These are phyloP conservation scores for Phoenicopterus ruber DNA, from an alignment of 2,113 vertebrate species.

Conservation along the genomic window DNA sequence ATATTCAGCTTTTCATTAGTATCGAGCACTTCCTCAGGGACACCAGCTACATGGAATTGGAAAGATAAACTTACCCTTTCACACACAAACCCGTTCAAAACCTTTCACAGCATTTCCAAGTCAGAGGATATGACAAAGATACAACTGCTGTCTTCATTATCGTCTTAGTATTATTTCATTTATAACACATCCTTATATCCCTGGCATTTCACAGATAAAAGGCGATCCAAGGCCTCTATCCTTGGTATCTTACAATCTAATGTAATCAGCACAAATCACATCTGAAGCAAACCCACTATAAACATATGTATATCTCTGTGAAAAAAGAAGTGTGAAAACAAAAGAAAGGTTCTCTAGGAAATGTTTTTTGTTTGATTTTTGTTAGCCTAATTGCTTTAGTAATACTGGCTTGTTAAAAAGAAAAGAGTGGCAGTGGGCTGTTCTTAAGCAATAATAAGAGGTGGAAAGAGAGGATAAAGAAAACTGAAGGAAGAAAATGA, in stretches of 20 bases:
- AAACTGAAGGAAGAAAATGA: neutral
- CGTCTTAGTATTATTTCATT: neutral
- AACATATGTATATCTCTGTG: neutral
- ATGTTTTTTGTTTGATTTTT: neutral
- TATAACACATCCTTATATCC: neutral
- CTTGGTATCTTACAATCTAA: neutral
- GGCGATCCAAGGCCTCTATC: neutral
- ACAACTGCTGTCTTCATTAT: constrained; percentile 6
- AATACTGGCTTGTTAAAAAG: neutral
- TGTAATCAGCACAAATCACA: neutral
- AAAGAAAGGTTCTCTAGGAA: neutral
- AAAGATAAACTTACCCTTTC: constrained; percentile 49
- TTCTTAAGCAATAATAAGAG: neutral
- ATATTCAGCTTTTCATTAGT: constrained; percentile 16
- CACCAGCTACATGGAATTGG: neutral
- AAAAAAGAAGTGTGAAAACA: neutral
- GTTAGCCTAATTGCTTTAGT: neutral
- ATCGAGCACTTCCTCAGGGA: constrained; percentile 9
- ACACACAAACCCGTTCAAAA: neutral
- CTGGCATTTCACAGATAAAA: constrained; percentile 30
- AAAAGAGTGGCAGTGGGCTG: neutral
- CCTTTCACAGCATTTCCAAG: constrained; percentile 6
- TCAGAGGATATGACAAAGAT: neutral
- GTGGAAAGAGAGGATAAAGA: neutral
- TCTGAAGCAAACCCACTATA: neutral